These are phyloP conservation scores for Nothocercus nigrocapillus DNA, from an alignment of 2,113 vertebrate species.

Conservation along the genomic window DNA sequence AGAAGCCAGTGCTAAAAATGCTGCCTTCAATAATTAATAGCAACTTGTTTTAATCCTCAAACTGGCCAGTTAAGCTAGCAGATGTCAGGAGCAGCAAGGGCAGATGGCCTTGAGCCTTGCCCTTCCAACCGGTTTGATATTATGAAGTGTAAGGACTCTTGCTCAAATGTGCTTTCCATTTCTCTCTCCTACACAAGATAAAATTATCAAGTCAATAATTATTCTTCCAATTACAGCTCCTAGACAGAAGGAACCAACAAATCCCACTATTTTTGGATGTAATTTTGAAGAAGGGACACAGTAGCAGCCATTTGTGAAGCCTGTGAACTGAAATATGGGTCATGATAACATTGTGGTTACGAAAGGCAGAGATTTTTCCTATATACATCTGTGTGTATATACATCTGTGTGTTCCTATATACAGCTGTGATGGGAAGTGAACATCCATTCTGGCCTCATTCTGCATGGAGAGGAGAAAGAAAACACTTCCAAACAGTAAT, in stretches of 20 bases:
- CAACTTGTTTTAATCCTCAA: not conserved
- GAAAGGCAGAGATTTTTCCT: not conserved
- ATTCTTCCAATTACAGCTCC: not conserved
- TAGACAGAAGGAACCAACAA: not conserved
- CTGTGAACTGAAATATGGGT: not conserved
- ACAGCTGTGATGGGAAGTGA: not conserved
- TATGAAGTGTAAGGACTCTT: not conserved
- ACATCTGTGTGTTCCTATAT: no score
- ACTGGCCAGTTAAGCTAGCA: constrained; percentile 33
- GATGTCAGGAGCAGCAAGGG: constrained; percentile 55
- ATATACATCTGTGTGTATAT: no score
- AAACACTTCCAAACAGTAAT: not conserved
- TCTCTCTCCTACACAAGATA: not conserved
- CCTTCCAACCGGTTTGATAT: not conserved
- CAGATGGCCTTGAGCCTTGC: constrained; percentile 58
- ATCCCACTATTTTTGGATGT: no score
- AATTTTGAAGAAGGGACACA: not conserved
- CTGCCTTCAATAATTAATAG: constrained; percentile 20
- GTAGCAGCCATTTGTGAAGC: not conserved
- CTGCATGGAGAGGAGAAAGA: not conserved
- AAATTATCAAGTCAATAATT: not conserved
- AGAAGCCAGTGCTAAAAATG: constrained; percentile 1
- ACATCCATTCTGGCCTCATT: not conserved
- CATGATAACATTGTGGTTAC: not conserved
- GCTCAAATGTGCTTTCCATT: not conserved